A percentile compares a stretch with the other conserved stretches of the same genome.
These are phyloP conservation scores for Lasioglossum zephyrum DNA, from an alignment of 2,888 invertebrate genomes.

Conservation along the genomic window DNA sequence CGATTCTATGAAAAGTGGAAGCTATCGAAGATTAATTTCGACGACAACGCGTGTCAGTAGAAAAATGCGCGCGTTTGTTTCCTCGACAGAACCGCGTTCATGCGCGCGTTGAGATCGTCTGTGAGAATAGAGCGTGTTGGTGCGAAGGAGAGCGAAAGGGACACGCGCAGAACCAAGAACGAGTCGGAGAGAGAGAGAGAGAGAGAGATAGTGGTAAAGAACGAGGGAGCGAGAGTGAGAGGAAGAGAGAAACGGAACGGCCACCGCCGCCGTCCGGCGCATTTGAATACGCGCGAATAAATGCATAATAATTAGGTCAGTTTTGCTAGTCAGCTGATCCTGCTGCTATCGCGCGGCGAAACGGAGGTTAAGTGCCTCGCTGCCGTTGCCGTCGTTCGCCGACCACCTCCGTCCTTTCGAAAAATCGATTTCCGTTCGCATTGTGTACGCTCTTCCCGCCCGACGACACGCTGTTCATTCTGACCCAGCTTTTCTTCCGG, in stretches of 20 bases:
- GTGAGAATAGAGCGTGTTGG: slow-evolving; percentile 49
- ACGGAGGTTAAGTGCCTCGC: slow-evolving; percentile 66
- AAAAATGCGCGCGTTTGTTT: background rate
- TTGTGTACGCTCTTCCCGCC: background rate
- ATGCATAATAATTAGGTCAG: slow-evolving; percentile 85
- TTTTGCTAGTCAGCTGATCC: slow-evolving; percentile 84
- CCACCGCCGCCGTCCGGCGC: slow-evolving; percentile 77
- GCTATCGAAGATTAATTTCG: background rate
- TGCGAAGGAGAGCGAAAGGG: slow-evolving; percentile 63
- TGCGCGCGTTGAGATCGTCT: slow-evolving; percentile 38
- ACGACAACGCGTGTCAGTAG: background rate
- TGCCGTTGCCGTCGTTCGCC: slow-evolving; percentile 53
- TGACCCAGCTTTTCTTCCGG: background rate
- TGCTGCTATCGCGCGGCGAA: slow-evolving; percentile 70
- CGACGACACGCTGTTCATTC: background rate
- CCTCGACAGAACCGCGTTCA: slow-evolving; percentile 5
- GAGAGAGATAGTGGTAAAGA: slow-evolving; percentile 45
- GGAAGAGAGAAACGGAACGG: slow-evolving; percentile 59
- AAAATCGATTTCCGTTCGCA: slow-evolving; percentile 34
- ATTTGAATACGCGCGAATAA: slow-evolving; percentile 84
- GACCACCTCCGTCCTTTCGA: slow-evolving; percentile 42
- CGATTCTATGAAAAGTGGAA: background rate
- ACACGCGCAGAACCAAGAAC: slow-evolving; percentile 43
- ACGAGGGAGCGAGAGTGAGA: slow-evolving; percentile 57
- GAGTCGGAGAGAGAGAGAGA: slow-evolving; percentile 56